A percentile compares a stretch with the other conserved stretches of the same genome.
These are phyloP conservation scores for Chrysopa pallens DNA, from an alignment of 1,140 invertebrate species.

Conservation along the genomic window DNA sequence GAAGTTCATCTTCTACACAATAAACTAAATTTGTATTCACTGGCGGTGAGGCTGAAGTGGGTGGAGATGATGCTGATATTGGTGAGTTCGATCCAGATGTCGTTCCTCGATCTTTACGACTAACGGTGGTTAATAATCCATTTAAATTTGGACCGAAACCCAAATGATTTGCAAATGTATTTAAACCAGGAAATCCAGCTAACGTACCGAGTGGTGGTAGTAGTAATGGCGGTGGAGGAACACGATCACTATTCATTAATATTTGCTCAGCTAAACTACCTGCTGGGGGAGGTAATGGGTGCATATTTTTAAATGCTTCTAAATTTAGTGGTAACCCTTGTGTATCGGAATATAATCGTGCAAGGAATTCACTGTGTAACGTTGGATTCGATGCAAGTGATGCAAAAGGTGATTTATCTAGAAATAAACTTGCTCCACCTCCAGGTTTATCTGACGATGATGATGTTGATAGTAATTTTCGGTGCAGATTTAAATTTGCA, in stretches of 20 bases:
- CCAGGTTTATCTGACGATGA: constrained; percentile 25
- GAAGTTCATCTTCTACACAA: constrained; percentile 34
- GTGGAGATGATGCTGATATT: constrained; percentile 14
- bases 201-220: constrained; percentile 29
- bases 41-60: constrained; percentile 10
- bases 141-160: constrained; percentile 21
- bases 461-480: constrained; percentile 67
- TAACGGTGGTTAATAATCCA: constrained; percentile 15
- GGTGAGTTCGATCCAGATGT: constrained; percentile 25
- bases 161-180: constrained; percentile 15
- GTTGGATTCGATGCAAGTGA: constrained; percentile 29
- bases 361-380: constrained; percentile 59
- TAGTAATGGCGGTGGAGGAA: constrained; percentile 26
- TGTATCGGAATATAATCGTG: constrained; percentile 62
- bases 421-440: constrained; percentile 12
- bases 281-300: constrained; percentile 19
- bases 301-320: constrained; percentile 31
- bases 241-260: constrained; percentile 24
- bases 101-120: constrained; percentile 11
- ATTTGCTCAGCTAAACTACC: constrained; percentile 19
- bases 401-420: constrained; percentile 24
- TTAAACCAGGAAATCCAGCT: constrained; percentile 14
- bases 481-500: constrained; percentile 78
- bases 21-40: constrained; percentile 19
- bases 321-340: constrained; percentile 30